These are phyloP conservation scores for Threskiornis aethiopicus DNA, from an alignment of 2,797 vertebrate species.

Conservation along the genomic window DNA sequence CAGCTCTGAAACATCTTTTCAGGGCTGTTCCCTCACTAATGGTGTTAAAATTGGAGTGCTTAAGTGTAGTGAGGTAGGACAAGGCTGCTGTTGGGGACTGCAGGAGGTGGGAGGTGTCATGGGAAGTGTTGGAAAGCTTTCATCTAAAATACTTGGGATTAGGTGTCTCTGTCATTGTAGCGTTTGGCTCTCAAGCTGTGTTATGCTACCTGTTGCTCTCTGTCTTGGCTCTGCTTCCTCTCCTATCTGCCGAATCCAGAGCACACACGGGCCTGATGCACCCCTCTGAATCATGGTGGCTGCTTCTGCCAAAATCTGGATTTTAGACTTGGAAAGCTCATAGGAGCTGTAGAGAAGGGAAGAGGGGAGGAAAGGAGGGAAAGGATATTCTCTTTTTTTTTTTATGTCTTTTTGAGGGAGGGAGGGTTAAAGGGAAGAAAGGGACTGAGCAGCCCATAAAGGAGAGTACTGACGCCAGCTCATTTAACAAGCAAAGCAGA, in stretches of 20 bases:
- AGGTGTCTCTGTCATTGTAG: not conserved
- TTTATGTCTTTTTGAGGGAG: not conserved
- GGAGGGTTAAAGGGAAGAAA: not conserved
- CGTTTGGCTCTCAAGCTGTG: not conserved
- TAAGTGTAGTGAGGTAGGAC: not conserved
- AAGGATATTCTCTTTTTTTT: not conserved
- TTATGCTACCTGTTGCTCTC: not conserved
- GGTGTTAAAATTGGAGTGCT: not conserved
- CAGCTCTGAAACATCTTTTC: not conserved
- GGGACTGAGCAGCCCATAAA: not conserved
- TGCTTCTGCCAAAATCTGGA: not conserved
- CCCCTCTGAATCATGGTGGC: not conserved
- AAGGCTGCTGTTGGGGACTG: not conserved
- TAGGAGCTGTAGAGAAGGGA: not conserved
- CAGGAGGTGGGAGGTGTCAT: not conserved
- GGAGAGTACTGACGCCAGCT: constrained; percentile 19
- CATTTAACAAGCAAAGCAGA: constrained; percentile 68
- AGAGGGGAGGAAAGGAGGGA: not conserved
- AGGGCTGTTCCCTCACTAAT: not conserved
- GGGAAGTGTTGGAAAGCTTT: not conserved
- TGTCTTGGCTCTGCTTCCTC: not conserved
- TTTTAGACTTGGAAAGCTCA: not conserved
- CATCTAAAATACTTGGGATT: not conserved
- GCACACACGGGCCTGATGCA: not conserved
- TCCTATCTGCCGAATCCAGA: not conserved